Percentiles rank a stretch among this genome's conserved stretches.
phyloP scores from a whole-genome alignment of 92 coral and sea anemone species.

The Palythoa heliodiscus region DNA sequence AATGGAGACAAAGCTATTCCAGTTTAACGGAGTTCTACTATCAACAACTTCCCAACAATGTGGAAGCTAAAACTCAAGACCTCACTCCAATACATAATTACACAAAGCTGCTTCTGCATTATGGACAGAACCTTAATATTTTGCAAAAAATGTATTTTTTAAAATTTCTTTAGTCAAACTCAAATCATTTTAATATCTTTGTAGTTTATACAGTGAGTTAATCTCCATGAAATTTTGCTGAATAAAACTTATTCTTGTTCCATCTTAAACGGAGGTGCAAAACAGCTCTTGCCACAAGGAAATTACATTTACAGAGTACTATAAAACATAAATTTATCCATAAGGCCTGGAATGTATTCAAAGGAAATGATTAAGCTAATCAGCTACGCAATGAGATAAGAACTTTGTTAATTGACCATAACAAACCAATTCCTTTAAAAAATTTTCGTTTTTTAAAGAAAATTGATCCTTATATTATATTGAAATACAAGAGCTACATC shows the following conservation, averaged over 20 bases:
- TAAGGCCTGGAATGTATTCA: neutral
- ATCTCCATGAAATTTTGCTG: neutral
- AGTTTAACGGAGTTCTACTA: neutral
- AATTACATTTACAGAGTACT: neutral
- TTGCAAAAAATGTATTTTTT: neutral
- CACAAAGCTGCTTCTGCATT: neutral
- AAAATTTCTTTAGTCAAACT: neutral
- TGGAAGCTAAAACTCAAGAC: neutral
- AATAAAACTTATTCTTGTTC: neutral
- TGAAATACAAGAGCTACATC: neutral
- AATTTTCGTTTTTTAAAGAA: neutral
- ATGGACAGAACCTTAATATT: neutral
- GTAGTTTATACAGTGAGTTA: slow-evolving; percentile 24
- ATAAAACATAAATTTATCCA: neutral
- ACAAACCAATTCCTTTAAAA: neutral
- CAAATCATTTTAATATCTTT: slow-evolving; percentile 11
- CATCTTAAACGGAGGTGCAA: neutral
- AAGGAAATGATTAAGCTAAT: too few relatives aligned
- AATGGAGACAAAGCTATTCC: neutral
- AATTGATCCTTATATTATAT: neutral
- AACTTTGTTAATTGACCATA: neutral
- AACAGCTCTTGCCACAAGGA: neutral
- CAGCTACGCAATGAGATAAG: neutral
- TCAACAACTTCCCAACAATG: neutral
- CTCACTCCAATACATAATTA: slow-evolving; percentile 23